Conservation (phyloP, 2,888 invertebrate genomes). For the Hofmannophila pseudospretella region DNA sequence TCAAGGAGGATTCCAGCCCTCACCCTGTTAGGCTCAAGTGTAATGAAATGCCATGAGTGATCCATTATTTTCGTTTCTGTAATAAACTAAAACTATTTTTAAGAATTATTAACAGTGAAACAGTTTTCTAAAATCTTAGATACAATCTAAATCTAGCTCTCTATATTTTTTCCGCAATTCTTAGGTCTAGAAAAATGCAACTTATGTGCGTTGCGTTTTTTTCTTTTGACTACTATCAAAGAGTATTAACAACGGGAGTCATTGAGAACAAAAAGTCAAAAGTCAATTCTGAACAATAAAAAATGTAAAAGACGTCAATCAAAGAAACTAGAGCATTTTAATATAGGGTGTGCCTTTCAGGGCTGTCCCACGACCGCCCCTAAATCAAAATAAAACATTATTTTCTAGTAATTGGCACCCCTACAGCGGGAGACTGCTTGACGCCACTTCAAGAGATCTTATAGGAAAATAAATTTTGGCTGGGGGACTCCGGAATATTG, state of each 20-base stretch:
- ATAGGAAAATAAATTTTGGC: slow-evolving; percentile 61
- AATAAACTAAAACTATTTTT: no score
- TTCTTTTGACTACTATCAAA: no score
- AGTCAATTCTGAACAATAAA: slow-evolving; percentile 60
- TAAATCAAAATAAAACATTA: slow-evolving; percentile 74
- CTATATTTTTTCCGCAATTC: no score
- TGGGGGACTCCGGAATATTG: slow-evolving; percentile 36
- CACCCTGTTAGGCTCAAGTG: slow-evolving; percentile 19
- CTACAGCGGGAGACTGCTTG: slow-evolving; percentile 62
- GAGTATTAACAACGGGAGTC: slow-evolving; percentile 3
- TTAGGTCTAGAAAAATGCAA: no score
- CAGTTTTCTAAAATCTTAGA: no score
- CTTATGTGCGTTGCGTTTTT: no score
- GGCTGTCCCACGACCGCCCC: slow-evolving; percentile 75
- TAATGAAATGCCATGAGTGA: slow-evolving; percentile 31
- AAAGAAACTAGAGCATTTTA: slow-evolving; percentile 64
- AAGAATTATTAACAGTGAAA: no score
- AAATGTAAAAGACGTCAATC: slow-evolving; percentile 65
- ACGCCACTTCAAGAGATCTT: slow-evolving; percentile 70
- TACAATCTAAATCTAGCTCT: no score
- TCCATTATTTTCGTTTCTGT: slow-evolving; percentile 28
- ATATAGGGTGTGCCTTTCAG: slow-evolving; percentile 70
- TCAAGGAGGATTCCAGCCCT: slow-evolving; percentile 54
- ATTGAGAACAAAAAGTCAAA: slow-evolving; percentile 40
- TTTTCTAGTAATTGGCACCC: slow-evolving; percentile 75